A percentile compares a stretch with the other conserved stretches of the same genome.
Evolutionary conservation across 2,797 vertebrate species (phyloP).

Genomic region (Gallirallus australis): DNA sequence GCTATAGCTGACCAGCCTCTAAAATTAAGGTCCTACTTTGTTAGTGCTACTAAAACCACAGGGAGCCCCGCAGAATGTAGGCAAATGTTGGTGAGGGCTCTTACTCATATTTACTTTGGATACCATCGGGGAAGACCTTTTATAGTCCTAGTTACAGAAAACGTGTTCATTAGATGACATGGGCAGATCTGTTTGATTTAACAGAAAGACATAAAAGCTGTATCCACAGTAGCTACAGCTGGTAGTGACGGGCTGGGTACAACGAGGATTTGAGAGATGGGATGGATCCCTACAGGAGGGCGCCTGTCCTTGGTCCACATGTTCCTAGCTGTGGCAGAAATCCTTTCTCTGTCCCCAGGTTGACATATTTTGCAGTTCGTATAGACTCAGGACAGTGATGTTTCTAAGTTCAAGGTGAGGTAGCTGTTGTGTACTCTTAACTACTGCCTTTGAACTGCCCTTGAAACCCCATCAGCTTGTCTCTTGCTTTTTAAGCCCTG

Average conservation of each 20-base stretch:
- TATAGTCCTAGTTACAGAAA: neutral
- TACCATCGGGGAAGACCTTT: neutral
- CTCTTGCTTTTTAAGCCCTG: neutral
- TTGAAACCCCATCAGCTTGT: neutral
- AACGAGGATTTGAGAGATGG: neutral
- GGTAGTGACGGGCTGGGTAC: neutral
- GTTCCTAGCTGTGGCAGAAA: neutral
- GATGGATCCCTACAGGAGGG: neutral
- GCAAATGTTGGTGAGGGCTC: neutral
- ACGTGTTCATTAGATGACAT: neutral
- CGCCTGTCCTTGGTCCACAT: accelerated
- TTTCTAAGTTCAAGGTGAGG: neutral
- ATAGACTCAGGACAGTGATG: neutral
- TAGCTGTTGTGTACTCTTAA: neutral
- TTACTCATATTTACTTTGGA: neutral
- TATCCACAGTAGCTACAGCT: neutral
- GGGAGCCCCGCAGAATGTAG: neutral
- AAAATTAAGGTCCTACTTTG: slow-evolving; percentile 25
- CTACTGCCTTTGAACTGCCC: neutral
- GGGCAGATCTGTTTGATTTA: neutral
- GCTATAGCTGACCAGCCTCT: neutral
- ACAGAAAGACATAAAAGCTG: neutral
- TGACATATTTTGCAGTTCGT: neutral
- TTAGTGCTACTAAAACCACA: neutral
- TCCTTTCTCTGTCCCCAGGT: accelerated